A percentile compares a stretch with the other conserved stretches of the same genome.
Conservation (phyloP, 2,888 invertebrate species). For the Epinotia bilunana region DNA sequence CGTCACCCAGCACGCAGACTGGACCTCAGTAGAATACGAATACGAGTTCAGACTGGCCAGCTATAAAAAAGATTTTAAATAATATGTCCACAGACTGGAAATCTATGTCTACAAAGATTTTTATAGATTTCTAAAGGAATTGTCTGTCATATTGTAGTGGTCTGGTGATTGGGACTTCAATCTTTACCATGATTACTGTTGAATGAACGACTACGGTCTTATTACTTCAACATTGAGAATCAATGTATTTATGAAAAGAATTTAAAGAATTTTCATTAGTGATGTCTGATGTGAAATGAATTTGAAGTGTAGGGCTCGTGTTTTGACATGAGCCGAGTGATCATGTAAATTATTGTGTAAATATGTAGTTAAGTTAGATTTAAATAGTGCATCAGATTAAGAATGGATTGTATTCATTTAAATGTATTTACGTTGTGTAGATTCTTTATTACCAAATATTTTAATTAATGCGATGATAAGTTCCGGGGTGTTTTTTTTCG, state of each 20-base stretch:
- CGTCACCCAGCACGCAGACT: constrained; percentile 73
- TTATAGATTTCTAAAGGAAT: background rate
- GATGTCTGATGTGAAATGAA: constrained; percentile 14
- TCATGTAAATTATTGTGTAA: constrained; percentile 55
- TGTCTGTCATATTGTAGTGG: background rate
- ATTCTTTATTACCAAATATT: constrained; percentile 62
- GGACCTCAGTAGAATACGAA: constrained; percentile 47
- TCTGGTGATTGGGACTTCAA: background rate
- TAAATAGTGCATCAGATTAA: constrained; percentile 19
- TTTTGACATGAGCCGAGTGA: constrained; percentile 48
- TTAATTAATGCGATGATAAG: constrained; percentile 48
- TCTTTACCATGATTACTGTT: background rate
- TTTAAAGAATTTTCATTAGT: background rate
- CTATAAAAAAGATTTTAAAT: constrained; percentile 51
- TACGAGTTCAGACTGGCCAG: background rate
- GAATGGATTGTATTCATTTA: constrained; percentile 45
- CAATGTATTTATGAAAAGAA: background rate
- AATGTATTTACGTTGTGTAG: constrained; percentile 49
- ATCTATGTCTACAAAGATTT: background rate
- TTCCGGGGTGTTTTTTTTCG: constrained; percentile 9
- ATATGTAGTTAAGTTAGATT: constrained; percentile 48
- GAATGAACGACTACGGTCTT: background rate
- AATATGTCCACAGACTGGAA: background rate
- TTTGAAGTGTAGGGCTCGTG: constrained; percentile 31
- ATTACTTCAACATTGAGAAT: background rate